phyloP scores from a whole-genome alignment of 2,113 vertebrate genomes.

The Laticauda colubrina region DNA sequence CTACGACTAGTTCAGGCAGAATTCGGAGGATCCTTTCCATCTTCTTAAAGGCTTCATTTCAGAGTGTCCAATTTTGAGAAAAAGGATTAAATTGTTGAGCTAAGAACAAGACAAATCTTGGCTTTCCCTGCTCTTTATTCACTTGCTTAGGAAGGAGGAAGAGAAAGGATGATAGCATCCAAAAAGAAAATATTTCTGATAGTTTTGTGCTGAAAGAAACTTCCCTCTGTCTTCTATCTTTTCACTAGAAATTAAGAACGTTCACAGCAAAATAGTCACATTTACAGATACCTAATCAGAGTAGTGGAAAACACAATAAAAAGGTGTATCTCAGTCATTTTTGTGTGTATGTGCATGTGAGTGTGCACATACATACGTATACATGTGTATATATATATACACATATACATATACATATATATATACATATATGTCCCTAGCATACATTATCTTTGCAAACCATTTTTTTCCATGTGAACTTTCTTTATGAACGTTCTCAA shows the following conservation, averaged over 20 bases:
- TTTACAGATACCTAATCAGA: slow-evolving; percentile 20
- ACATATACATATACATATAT: no score
- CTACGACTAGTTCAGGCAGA: slow-evolving; percentile 33
- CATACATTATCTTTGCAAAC: background rate
- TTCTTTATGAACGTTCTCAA: background rate
- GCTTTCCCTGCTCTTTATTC: background rate
- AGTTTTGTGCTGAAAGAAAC: slow-evolving; percentile 2
- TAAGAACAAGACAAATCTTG: background rate
- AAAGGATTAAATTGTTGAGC: background rate
- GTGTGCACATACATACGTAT: no score
- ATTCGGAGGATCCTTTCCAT: slow-evolving; percentile 4
- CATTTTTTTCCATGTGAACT: background rate
- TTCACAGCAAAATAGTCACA: background rate
- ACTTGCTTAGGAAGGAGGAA: background rate
- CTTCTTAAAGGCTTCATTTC: background rate
- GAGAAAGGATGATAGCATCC: background rate
- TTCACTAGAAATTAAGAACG: slow-evolving; percentile 40
- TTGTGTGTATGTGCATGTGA: background rate
- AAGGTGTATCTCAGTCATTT: background rate
- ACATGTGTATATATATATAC: no score
- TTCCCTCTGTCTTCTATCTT: slow-evolving; percentile 15
- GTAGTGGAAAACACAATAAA: background rate
- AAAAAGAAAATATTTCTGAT: background rate
- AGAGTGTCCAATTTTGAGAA: slow-evolving; percentile 14
- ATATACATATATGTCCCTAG: background rate